Evolutionary conservation across 2,888 invertebrate genomes (phyloP).

Genomic region (Drosophila maculinotata): DNA sequence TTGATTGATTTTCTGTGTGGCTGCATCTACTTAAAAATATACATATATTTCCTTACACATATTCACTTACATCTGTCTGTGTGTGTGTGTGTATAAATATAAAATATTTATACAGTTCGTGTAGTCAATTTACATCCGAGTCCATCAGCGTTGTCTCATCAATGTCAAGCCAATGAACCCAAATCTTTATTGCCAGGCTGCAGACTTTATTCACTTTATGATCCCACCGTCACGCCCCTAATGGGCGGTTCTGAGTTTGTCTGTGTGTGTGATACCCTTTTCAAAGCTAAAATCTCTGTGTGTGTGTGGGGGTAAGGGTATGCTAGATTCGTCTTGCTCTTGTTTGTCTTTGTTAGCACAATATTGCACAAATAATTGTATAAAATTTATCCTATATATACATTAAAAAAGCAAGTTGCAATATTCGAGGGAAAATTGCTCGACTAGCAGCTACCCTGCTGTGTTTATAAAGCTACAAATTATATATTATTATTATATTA

Average conservation of each 20-base stretch:
- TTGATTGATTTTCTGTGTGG: conserved; percentile 61
- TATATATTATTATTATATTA: no score
- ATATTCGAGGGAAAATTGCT: not conserved
- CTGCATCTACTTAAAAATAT: conserved; percentile 72
- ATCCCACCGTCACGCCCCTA: conserved; percentile 27
- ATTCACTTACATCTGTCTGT: conserved; percentile 17
- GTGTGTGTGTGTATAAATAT: conserved; percentile 33
- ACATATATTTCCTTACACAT: conserved; percentile 1
- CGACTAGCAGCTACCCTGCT: conserved; percentile 15
- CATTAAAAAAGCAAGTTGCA: conserved; percentile 2
- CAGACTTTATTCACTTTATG: conserved; percentile 52
- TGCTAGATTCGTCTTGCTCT: conserved; percentile 17
- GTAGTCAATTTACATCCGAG: conserved; percentile 73
- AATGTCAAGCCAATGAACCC: conserved; percentile 80
- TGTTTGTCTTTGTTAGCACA: conserved; percentile 29
- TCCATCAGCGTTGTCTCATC: conserved; percentile 77
- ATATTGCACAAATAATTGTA: conserved; percentile 10
- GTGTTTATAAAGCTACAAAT: no score
- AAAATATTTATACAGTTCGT: conserved; percentile 76
- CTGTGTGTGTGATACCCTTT: conserved; percentile 32
- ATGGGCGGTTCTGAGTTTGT: conserved; percentile 6
- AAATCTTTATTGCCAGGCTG: conserved; percentile 64
- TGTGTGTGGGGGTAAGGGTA: conserved; percentile 26
- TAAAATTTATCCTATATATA: no score
- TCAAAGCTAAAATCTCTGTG: conserved; percentile 13